Evolutionary conservation across 2,888 invertebrate species (phyloP).

Genomic region (Strigamia transsilvanica): DNA sequence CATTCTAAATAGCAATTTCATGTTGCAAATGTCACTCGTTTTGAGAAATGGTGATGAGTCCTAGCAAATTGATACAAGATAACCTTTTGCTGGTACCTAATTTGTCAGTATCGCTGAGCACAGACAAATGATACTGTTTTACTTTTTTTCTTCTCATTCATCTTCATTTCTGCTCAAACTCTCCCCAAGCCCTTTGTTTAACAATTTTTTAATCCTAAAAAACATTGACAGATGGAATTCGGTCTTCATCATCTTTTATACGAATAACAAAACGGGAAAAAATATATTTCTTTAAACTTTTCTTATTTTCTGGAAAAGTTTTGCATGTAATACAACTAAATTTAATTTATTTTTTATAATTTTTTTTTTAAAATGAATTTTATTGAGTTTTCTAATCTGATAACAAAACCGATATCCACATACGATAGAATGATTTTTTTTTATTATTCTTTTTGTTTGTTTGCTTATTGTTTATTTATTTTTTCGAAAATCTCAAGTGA

Average conservation of each 20-base stretch:
- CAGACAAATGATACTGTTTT: slow-evolving; percentile 48
- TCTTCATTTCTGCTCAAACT: slow-evolving; percentile 28
- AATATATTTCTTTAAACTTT: neutral
- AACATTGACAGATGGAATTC: neutral
- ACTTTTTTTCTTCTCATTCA: slow-evolving; percentile 12
- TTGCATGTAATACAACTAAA: too few relatives aligned
- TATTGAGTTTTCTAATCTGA: too few relatives aligned
- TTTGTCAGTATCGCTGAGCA: slow-evolving; percentile 37
- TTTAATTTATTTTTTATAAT: too few relatives aligned
- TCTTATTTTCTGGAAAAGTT: neutral
- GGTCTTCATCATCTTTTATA: neutral
- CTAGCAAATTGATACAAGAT: slow-evolving; percentile 47
- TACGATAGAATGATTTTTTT: too few relatives aligned
- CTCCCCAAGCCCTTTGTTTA: neutral
- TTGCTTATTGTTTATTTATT: too few relatives aligned
- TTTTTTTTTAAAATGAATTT: too few relatives aligned
- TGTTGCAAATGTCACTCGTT: slow-evolving; percentile 19
- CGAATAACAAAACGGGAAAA: neutral
- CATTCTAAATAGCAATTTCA: slow-evolving; percentile 29
- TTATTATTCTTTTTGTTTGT: too few relatives aligned
- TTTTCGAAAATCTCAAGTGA: too few relatives aligned
- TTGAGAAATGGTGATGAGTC: slow-evolving; percentile 39
- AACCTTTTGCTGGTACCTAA: slow-evolving; percentile 48
- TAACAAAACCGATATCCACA: too few relatives aligned
- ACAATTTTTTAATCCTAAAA: neutral